Evolutionary conservation across 2,797 vertebrate species (phyloP).

Genomic region (Sarcophilus harrisii): DNA sequence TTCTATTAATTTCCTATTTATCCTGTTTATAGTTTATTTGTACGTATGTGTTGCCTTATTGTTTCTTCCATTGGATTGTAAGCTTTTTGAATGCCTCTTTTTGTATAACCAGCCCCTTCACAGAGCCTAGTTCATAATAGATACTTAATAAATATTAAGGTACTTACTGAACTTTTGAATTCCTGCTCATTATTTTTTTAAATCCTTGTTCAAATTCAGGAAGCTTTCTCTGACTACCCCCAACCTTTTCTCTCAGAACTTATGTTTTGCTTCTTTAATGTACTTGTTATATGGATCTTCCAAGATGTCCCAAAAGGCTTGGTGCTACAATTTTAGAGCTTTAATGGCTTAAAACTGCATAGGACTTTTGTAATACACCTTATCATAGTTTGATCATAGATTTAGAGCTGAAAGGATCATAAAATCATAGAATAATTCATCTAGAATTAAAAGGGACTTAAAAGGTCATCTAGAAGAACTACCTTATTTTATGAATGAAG

Average conservation of each 20-base stretch:
- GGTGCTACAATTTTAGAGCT: not conserved
- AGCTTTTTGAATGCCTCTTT: not conserved
- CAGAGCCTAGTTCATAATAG: not conserved
- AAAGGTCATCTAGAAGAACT: not conserved
- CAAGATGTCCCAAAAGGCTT: not conserved
- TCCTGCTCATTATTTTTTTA: not conserved
- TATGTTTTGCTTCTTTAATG: not conserved
- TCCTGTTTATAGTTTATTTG: not conserved
- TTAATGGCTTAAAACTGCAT: not conserved
- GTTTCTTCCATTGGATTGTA: not conserved
- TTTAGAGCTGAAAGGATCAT: not conserved
- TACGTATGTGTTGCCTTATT: not conserved
- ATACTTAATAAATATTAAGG: not conserved
- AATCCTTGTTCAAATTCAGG: not conserved
- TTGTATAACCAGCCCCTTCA: not conserved
- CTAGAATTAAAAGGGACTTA: not conserved
- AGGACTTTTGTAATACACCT: not conserved
- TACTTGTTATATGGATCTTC: not conserved
- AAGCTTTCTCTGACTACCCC: not conserved
- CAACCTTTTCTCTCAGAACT: not conserved
- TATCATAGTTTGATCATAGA: not conserved
- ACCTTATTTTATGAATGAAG: not conserved
- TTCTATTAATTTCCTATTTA: slow-evolving; percentile 18
- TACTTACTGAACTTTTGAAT: not conserved
- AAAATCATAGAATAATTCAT: not conserved